Percentiles rank a stretch among this genome's conserved stretches.
Conservation (phyloP, 1,140 invertebrate genomes). For the Harpegnathos saltator region DNA sequence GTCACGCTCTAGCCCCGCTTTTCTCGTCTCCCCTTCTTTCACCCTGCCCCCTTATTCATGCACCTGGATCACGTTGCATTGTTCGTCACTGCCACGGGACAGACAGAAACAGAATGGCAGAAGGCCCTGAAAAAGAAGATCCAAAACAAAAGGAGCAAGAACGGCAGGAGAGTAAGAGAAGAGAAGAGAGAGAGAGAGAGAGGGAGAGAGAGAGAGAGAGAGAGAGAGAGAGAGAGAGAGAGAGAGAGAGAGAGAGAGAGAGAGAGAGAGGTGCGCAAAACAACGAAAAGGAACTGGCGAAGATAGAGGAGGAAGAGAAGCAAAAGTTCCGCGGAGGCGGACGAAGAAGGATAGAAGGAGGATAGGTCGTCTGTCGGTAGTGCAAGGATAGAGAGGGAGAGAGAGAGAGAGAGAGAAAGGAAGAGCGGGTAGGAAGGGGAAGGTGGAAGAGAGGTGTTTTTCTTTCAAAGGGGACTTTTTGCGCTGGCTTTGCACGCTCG, state of each 20-base stretch:
- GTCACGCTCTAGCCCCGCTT: slow-evolving; percentile 14
- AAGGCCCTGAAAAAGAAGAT: slow-evolving; percentile 66
- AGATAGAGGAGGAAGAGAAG: slow-evolving; percentile 8
- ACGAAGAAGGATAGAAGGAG: slow-evolving; percentile 2
- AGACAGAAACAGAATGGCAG: slow-evolving; percentile 70
- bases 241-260: not conserved
- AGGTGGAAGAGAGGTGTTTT: slow-evolving; percentile 71
- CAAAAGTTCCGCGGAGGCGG: slow-evolving; percentile 33
- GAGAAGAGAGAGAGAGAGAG: slow-evolving; percentile 1
- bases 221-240: no score
- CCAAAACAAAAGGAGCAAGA: slow-evolving; percentile 64
- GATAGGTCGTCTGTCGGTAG: slow-evolving; percentile 1
- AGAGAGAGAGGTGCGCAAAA: slow-evolving; percentile 2
- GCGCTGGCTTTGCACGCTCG: slow-evolving; percentile 75
- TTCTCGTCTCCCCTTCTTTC: slow-evolving; percentile 12
- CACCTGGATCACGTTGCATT: slow-evolving; percentile 74
- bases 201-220: no score
- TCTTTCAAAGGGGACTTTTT: slow-evolving; percentile 76
- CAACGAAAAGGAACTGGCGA: slow-evolving; percentile 36
- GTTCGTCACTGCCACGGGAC: slow-evolving; percentile 63
- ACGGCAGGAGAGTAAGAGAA: not conserved
- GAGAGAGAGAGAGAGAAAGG: slow-evolving; percentile 16
- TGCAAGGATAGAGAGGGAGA: slow-evolving; percentile 5
- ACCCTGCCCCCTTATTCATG: slow-evolving; percentile 56
- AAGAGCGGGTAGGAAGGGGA: slow-evolving; percentile 14